A percentile compares a stretch with the other conserved stretches of the same genome.
Evolutionary conservation across 2,888 invertebrate genomes (phyloP).

Genomic region (Microchrysa polita): DNA sequence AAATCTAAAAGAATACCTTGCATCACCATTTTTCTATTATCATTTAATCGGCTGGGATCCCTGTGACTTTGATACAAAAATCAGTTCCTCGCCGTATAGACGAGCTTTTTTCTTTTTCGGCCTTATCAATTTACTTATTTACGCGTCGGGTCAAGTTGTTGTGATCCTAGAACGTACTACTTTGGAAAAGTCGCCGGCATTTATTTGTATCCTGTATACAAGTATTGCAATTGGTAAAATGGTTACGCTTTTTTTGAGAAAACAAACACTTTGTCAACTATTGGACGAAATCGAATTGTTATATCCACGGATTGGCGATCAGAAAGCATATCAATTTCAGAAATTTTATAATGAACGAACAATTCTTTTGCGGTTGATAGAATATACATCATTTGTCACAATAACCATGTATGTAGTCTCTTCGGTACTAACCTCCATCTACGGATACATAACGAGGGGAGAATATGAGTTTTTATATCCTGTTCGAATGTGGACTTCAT

Average conservation of each 20-base stretch:
- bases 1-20: background rate
- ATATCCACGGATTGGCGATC: background rate
- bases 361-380: background rate
- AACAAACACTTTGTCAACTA: background rate
- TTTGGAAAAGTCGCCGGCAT: constrained; percentile 10
- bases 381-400: background rate
- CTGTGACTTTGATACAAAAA: background rate
- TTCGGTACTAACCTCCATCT: background rate
- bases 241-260: background rate
- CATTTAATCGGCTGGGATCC: constrained; percentile 14
- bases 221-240: background rate
- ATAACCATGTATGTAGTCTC: background rate
- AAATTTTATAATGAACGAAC: background rate
- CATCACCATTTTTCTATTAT: constrained; percentile 9
- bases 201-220: constrained; percentile 13
- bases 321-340: background rate
- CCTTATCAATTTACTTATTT: background rate
- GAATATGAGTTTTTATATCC: background rate
- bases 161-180: background rate
- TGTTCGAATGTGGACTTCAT: background rate
- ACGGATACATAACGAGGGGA: background rate
- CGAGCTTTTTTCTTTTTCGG: constrained; percentile 7
- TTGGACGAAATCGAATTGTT: background rate
- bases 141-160: background rate
- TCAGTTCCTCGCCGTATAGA: background rate